Percentiles rank a stretch among this genome's conserved stretches.
These are phyloP conservation scores for Hyperopisus bebe DNA, from an alignment of 2,113 vertebrate species.

Conservation along the genomic window DNA sequence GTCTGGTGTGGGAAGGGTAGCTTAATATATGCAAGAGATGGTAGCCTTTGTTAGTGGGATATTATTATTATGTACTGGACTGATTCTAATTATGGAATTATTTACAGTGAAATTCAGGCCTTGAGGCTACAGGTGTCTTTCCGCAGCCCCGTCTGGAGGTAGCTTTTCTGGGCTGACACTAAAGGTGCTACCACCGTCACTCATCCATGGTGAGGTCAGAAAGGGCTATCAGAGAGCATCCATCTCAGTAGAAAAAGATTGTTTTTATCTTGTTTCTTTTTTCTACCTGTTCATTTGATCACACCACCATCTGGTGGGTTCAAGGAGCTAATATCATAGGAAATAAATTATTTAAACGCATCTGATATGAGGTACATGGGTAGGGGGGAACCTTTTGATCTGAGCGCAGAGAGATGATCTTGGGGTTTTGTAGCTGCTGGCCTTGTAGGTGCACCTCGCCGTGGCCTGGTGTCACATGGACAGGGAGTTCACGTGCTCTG, in stretches of 20 bases:
- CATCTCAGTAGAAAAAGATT: background rate
- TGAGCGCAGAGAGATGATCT: background rate
- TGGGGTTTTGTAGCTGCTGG: background rate
- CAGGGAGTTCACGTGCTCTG: background rate
- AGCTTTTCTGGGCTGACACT: background rate
- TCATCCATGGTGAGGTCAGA: background rate
- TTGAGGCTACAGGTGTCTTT: background rate
- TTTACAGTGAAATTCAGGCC: background rate
- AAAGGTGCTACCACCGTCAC: background rate
- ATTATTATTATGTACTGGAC: background rate
- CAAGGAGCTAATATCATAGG: background rate
- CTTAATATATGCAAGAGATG: background rate
- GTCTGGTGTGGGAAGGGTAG: background rate
- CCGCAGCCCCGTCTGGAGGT: background rate
- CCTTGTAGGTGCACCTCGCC: background rate
- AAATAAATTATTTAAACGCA: constrained; percentile 7
- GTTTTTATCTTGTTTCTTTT: background rate
- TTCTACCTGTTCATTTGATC: background rate
- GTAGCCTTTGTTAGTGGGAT: constrained; percentile 5
- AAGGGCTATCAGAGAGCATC: background rate
- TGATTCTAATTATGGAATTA: background rate
- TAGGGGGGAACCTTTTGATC: background rate
- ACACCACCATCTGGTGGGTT: constrained; percentile 7
- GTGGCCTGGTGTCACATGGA: background rate
- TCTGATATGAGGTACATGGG: background rate